A percentile compares a stretch with the other conserved stretches of the same genome.
Conservation (phyloP, 2,888 invertebrate species). For the Sphaerophoria taeniata region DNA sequence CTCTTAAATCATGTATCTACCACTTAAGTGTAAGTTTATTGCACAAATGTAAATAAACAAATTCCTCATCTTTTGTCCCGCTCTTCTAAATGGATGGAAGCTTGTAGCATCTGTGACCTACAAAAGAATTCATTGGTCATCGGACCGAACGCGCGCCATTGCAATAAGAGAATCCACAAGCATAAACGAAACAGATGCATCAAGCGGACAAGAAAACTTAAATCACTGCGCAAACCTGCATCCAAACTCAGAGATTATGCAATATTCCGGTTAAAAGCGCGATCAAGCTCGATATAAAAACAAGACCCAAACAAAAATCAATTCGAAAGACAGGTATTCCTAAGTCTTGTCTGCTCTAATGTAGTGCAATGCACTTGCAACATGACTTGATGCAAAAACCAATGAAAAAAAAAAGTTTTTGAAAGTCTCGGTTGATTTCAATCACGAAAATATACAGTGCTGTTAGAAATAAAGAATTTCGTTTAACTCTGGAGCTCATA, state of each 20-base stretch:
- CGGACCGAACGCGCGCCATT: constrained; percentile 76
- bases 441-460: constrained; percentile 15
- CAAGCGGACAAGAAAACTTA: constrained; percentile 22
- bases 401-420: constrained; percentile 38
- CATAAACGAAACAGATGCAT: constrained; percentile 55
- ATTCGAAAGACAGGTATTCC: constrained; percentile 29
- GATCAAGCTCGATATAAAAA: constrained; percentile 54
- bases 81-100: constrained; percentile 5
- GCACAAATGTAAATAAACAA: constrained; percentile 56
- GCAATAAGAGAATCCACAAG: constrained; percentile 57
- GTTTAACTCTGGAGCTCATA: too few relatives aligned
- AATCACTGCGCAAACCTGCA: constrained; percentile 60
- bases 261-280: constrained; percentile 70
- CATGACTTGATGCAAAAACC: constrained; percentile 55
- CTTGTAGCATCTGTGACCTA: constrained; percentile 78
- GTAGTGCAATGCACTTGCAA: constrained; percentile 74
- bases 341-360: constrained; percentile 48
- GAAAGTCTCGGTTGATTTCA: constrained; percentile 59
- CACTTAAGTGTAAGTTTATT: constrained; percentile 51
- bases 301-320: constrained; percentile 20
- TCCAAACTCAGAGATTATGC: constrained; percentile 53
- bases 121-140: constrained; percentile 81
- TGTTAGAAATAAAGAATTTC: neutral
- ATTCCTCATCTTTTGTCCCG: constrained; percentile 9
- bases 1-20: neutral